Evolutionary conservation across 2,797 vertebrate species (phyloP).

Genomic region (Onychomys arenicola): DNA sequence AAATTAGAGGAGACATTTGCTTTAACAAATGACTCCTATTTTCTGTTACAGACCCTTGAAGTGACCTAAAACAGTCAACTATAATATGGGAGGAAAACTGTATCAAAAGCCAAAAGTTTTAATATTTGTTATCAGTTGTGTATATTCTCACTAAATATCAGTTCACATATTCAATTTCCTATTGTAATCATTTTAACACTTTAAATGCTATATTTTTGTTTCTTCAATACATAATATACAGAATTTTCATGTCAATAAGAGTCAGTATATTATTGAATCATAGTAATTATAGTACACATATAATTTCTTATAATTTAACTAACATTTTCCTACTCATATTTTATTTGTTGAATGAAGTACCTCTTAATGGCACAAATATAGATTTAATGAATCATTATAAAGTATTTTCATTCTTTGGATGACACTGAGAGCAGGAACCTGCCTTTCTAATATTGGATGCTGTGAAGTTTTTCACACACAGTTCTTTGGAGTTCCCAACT

Average conservation of each 20-base stretch:
- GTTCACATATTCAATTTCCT: not conserved
- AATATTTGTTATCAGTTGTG: not conserved
- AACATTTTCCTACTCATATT: not conserved
- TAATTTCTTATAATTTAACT: slow-evolving; percentile 24
- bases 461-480: not conserved
- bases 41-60: slow-evolving; percentile 57
- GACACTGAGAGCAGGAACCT: not conserved
- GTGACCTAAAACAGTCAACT: slow-evolving; percentile 63
- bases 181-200: not conserved
- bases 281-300: not conserved
- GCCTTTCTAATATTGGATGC: slow-evolving; percentile 4
- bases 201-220: not conserved
- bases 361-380: not conserved
- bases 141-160: slow-evolving; percentile 34
- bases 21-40: slow-evolving; percentile 59
- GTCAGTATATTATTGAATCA: slow-evolving; percentile 7
- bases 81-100: slow-evolving; percentile 29
- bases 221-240: slow-evolving; percentile 10
- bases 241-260: slow-evolving; percentile 21
- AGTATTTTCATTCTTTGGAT: slow-evolving; percentile 1
- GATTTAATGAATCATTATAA: not conserved
- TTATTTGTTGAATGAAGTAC: slow-evolving; percentile 19
- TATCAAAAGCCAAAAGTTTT: slow-evolving; percentile 26
- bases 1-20: slow-evolving; percentile 31
- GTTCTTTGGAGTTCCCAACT: not conserved